These are phyloP conservation scores for Drosophila pseudotalamancana DNA, from an alignment of 2,888 invertebrate species.

Conservation along the genomic window DNA sequence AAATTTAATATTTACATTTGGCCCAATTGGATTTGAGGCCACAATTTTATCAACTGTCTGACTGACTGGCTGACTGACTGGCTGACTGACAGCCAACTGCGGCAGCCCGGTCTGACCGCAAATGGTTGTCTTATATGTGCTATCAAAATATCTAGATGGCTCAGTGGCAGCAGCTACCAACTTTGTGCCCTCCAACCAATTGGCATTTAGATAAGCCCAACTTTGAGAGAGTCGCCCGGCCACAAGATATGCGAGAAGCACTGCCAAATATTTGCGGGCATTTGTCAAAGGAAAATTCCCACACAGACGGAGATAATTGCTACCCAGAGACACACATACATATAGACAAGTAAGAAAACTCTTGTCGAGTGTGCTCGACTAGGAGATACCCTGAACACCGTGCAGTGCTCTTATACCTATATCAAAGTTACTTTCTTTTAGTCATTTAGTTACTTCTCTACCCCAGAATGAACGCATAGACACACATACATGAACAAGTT, in stretches of 20 bases:
- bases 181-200: conserved; percentile 46
- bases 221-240: conserved; percentile 22
- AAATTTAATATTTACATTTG: conserved; percentile 77
- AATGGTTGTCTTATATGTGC: conserved; percentile 25
- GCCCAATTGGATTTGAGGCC: conserved; percentile 62
- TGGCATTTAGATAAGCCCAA: conserved; percentile 71
- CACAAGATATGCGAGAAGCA: conserved; percentile 32
- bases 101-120: conserved; percentile 26
- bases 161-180: conserved; percentile 30
- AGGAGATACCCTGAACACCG: too few relatives aligned
- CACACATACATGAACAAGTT: too few relatives aligned
- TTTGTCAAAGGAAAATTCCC: conserved; percentile 30
- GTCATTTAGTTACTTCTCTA: too few relatives aligned
- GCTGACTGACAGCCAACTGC: conserved; percentile 15
- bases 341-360: too few relatives aligned
- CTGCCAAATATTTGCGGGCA: conserved; percentile 53
- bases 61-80: conserved; percentile 1
- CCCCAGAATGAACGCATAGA: too few relatives aligned
- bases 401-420: too few relatives aligned
- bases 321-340: not conserved
- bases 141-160: conserved; percentile 26
- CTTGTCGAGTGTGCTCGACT: too few relatives aligned
- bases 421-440: too few relatives aligned
- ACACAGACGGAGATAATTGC: conserved; percentile 33
- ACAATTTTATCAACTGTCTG: conserved; percentile 44